These are phyloP conservation scores for Eupithecia exiguata DNA, from an alignment of 2,888 invertebrate species.

Conservation along the genomic window DNA sequence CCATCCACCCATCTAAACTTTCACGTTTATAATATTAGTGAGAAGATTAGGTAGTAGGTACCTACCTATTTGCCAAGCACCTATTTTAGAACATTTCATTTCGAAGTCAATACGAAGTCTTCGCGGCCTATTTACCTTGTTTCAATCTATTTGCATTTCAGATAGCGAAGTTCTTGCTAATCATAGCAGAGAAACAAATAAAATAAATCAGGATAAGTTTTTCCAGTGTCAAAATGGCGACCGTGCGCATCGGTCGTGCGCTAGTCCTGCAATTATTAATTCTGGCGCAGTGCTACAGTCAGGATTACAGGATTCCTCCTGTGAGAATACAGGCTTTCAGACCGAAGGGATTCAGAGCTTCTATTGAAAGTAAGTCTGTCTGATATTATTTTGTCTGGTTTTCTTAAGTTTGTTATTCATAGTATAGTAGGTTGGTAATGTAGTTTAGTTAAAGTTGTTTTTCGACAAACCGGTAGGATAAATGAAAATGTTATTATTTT, in stretches of 20 bases:
- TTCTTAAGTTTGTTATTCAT: not conserved
- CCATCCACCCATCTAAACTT: no score
- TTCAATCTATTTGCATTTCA: not conserved
- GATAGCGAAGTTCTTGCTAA: not conserved
- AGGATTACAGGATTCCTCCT: conserved; percentile 66
- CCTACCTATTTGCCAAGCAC: not conserved
- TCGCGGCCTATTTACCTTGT: not conserved
- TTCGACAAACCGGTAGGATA: not conserved
- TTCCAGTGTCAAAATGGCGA: conserved; percentile 58
- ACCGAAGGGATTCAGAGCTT: conserved; percentile 84
- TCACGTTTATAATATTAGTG: no score
- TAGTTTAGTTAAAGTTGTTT: not conserved
- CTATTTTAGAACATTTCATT: not conserved
- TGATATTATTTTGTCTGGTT: conserved; percentile 34
- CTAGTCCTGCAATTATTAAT: conserved; percentile 38
- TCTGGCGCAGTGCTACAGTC: conserved; percentile 40
- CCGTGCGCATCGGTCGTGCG: conserved; percentile 42
- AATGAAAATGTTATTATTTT: not conserved
- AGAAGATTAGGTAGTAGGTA: no score
- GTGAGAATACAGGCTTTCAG: conserved; percentile 80
- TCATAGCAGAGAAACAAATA: not conserved
- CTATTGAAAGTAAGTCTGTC: conserved; percentile 81
- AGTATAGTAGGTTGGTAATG: no score
- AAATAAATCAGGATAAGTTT: not conserved
- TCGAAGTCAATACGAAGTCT: not conserved